These are phyloP conservation scores for Graptemys geographica DNA, from an alignment of 2,797 vertebrate species.

Conservation along the genomic window DNA sequence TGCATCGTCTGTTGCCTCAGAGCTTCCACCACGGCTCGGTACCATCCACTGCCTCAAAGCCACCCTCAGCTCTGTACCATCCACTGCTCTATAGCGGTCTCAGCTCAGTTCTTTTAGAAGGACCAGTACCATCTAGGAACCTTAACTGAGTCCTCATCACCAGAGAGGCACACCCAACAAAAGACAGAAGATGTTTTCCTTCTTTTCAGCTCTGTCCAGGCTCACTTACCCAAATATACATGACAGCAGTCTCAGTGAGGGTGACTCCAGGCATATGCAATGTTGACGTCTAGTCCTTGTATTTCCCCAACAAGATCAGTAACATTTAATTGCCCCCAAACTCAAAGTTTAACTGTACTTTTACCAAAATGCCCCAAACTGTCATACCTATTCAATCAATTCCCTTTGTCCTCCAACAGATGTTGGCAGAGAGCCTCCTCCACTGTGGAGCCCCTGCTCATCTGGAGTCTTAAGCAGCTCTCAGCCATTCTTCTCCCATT, in stretches of 20 bases:
- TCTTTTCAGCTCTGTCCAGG: neutral
- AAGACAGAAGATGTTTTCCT: neutral
- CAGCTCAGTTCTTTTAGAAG: neutral
- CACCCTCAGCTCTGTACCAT: neutral
- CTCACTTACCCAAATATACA: neutral
- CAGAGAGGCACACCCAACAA: neutral
- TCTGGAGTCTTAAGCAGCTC: neutral
- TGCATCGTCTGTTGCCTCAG: neutral
- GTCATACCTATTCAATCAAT: neutral
- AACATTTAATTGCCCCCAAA: neutral
- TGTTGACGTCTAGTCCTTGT: neutral
- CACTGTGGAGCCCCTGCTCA: neutral
- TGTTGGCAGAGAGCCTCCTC: neutral
- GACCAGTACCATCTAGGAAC: neutral
- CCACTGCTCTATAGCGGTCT: neutral
- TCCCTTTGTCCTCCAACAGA: neutral
- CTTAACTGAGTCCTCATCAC: neutral
- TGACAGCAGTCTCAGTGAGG: neutral
- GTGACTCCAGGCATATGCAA: neutral
- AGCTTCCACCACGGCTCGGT: neutral
- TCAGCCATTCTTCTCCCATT: neutral
- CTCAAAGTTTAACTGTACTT: neutral
- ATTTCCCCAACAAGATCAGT: neutral
- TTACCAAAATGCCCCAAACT: neutral
- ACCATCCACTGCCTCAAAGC: neutral